phyloP scores from a whole-genome alignment of 2,888 invertebrate genomes.

The Acanthopleura granulata region DNA sequence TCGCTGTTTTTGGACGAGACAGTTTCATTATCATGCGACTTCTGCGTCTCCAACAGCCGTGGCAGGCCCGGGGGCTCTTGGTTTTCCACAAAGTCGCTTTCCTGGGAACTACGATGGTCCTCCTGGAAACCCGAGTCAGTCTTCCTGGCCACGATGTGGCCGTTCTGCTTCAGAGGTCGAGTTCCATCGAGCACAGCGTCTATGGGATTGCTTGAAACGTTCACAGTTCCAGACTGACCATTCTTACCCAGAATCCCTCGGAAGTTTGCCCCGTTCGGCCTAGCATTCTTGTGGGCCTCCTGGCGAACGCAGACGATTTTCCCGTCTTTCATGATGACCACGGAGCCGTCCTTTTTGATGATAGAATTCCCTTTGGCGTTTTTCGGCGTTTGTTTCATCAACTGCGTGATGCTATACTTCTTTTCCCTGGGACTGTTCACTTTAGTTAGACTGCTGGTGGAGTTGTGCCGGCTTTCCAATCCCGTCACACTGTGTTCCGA shows the following conservation, averaged over 20 bases:
- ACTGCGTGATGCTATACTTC: neutral
- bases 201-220: no score
- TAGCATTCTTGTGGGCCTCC: slow-evolving; percentile 24
- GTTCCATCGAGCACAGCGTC: neutral
- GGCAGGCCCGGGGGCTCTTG: neutral
- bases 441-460: neutral
- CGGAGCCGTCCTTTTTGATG: slow-evolving; percentile 51
- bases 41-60: neutral
- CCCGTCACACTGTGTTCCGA: neutral
- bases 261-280: neutral
- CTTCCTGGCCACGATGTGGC: neutral
- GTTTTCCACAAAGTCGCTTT: neutral
- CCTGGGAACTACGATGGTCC: neutral
- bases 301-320: slow-evolving; percentile 56
- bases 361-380: slow-evolving; percentile 48
- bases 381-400: slow-evolving; percentile 20
- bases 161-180: neutral
- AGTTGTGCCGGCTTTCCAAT: neutral
- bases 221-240: no score
- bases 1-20: neutral
- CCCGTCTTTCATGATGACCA: slow-evolving; percentile 57
- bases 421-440: neutral
- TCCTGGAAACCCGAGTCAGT: neutral
- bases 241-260: neutral
- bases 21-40: slow-evolving; percentile 24